Conservation (phyloP, 2,113 vertebrate species). For the Puma concolor region DNA sequence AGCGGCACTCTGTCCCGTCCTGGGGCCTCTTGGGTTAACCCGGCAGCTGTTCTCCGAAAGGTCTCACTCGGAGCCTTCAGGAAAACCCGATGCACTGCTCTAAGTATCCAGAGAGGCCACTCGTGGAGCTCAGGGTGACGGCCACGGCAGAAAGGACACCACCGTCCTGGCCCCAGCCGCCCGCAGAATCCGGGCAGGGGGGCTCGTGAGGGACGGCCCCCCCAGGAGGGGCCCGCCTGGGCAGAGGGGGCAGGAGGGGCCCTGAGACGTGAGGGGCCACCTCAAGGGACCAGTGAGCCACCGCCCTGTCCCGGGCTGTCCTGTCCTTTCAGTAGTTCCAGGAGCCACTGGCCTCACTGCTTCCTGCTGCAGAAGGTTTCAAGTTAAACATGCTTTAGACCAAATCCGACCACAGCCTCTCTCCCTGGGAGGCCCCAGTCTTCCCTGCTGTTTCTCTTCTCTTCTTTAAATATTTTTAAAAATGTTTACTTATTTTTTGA, state of each 20-base stretch:
- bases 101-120: not conserved
- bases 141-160: not conserved
- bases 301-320: not conserved
- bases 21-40: not conserved
- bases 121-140: not conserved
- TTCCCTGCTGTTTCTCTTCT: not conserved
- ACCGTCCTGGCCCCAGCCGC: not conserved
- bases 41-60: constrained; percentile 9
- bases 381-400: not conserved
- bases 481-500: too few relatives aligned
- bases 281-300: rapidly evolving
- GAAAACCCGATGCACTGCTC: not conserved
- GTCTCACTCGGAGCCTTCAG: not conserved
- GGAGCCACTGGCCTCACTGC: not conserved
- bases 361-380: not conserved
- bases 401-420: not conserved
- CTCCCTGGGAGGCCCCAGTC: not conserved
- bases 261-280: rapidly evolving
- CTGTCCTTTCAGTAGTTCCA: not conserved
- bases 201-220: not conserved
- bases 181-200: rapidly evolving
- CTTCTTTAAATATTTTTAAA: too few relatives aligned
- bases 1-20: constrained; percentile 53
- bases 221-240: too few relatives aligned
- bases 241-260: rapidly evolving